Evolutionary conservation across 2,113 vertebrate species (phyloP), one percentile per base, ranked within the genome.

Genomic region (Eublepharis macularius): DNA sequence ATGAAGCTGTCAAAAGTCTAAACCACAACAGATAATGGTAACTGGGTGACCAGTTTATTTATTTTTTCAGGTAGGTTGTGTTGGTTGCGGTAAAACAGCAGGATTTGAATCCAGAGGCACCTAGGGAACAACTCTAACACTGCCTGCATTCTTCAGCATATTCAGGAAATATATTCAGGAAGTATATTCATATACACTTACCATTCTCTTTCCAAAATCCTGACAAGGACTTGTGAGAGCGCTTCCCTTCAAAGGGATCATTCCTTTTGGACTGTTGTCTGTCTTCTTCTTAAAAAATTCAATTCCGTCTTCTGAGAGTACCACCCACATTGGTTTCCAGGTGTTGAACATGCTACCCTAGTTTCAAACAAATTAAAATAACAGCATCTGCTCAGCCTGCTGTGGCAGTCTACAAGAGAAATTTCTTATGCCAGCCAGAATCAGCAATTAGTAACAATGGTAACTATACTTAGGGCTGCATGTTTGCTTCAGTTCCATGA

Each of bases 201-300:
- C 99, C 97, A 41, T 96, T 94, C 97, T 97, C 95, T 98, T 99
- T 82, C 94, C 94, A 90, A 97, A 99, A 85, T 99, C 98, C 91
- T 98, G 98, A 83, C 98, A 99, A 0, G 98, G 98, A 83, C 95
- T 98, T 26, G 89, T 94, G 66, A 99, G 77, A 3, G 91, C 93
- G 7, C 97, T 97, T 92, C 96, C 98, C 91, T 98, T 99, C 9
- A 99, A 90, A 5, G 99, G 98, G 76, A 99, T 96, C 98, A 99
- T 99, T 80, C 98, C 99, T 96, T 99, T 99, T 45, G 99, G 97
- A 72, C 95, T 98, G 51, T 78, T 96, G 87, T 99, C 98, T 45
- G 95, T 97, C 94, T 99, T 99, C 94, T 98, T 97, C 91, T 99
- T 99, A 89, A 97, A 99, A 96, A 98, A 98, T 88, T 99, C 98